A percentile compares a stretch with the other conserved stretches of the same genome.
Evolutionary conservation across 2,888 invertebrate genomes (phyloP).

Genomic region (Bombyx huttoni): DNA sequence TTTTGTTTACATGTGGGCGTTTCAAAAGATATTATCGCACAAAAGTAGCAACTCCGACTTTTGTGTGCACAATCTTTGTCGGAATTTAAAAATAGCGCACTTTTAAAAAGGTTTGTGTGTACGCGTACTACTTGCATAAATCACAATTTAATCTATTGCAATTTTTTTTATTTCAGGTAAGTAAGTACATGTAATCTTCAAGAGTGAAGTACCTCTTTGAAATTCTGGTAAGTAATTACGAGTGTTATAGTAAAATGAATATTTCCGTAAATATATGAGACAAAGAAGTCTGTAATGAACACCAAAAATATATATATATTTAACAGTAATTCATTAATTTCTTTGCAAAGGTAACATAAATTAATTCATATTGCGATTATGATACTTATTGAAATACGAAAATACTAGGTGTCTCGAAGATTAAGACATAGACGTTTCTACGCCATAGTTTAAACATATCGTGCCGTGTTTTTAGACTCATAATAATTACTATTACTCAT

Average conservation of each 20-base stretch:
- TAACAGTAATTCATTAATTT: no score
- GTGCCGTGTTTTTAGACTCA: no score
- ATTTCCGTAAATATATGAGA: background rate
- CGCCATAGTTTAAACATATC: no score
- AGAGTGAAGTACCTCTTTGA: background rate
- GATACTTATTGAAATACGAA: no score
- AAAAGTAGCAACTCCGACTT: background rate
- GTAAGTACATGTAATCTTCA: conserved; percentile 3
- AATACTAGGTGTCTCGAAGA: no score
- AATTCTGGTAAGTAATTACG: background rate
- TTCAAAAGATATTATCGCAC: no score
- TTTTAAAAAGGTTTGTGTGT: conserved; percentile 10
- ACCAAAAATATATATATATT: no score
- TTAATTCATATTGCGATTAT: no score
- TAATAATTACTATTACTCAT: no score
- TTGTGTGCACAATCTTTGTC: background rate
- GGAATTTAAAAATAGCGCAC: conserved; percentile 4
- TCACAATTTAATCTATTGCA: conserved; percentile 14
- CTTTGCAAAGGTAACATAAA: no score
- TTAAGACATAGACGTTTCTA: no score
- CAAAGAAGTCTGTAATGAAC: background rate
- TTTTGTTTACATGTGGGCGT: no score
- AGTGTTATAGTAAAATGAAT: background rate
- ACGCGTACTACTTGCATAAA: conserved; percentile 11
- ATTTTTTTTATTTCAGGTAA: conserved; percentile 16